Percentiles rank a stretch among this genome's conserved stretches.
Evolutionary conservation across 2,797 vertebrate genomes (phyloP).

Genomic region (Oceanodroma leucorhoa): DNA sequence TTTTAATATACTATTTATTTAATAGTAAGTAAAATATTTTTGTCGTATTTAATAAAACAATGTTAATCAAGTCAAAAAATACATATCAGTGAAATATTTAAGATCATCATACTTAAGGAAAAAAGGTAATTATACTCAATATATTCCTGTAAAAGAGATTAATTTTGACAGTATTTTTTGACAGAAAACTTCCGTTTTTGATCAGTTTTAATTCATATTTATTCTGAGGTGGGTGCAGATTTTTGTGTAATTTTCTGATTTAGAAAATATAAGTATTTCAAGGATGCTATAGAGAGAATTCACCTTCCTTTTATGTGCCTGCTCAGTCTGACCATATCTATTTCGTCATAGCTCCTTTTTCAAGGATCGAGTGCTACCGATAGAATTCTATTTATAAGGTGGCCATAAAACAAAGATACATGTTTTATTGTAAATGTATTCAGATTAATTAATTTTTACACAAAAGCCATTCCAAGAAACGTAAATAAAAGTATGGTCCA

Average conservation of each 20-base stretch:
- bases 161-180: neutral
- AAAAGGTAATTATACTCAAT: neutral
- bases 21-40: neutral
- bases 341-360: neutral
- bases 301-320: rapidly evolving
- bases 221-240: neutral
- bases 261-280: neutral
- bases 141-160: neutral
- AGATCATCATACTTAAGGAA: neutral
- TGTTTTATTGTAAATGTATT: neutral
- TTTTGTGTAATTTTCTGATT: neutral
- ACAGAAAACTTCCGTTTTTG: neutral
- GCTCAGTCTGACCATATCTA: neutral
- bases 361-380: rapidly evolving
- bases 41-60: neutral
- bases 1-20: neutral
- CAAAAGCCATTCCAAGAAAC: neutral
- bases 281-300: neutral
- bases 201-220: neutral
- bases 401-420: neutral
- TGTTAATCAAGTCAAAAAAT: neutral
- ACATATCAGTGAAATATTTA: neutral
- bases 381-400: neutral
- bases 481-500: neutral
- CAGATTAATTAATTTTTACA: neutral